These are phyloP conservation scores for Bradysia coprophila DNA, from an alignment of 1,140 invertebrate genomes.

Conservation along the genomic window DNA sequence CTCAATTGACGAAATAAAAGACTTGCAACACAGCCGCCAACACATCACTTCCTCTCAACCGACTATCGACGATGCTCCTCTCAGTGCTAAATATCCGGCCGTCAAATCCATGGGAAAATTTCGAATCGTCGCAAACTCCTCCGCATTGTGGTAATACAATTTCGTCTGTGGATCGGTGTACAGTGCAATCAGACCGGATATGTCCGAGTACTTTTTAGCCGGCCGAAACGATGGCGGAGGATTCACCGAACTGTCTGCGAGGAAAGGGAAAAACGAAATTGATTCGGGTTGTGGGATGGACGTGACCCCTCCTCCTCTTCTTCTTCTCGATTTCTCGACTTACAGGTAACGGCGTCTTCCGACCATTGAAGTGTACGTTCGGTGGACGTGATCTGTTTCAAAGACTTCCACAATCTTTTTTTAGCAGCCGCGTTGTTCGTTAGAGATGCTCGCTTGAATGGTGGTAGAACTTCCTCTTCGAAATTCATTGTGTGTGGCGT, in stretches of 20 bases:
- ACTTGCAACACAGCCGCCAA: no score
- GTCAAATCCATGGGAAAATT: slow-evolving; percentile 80
- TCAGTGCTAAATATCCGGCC: slow-evolving; percentile 64
- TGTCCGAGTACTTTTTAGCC: slow-evolving; percentile 84
- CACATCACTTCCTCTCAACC: no score
- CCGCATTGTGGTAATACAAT: slow-evolving; percentile 60
- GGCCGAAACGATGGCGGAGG: slow-evolving; percentile 80
- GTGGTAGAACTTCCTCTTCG: not conserved
- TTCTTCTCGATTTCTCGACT: slow-evolving; percentile 15
- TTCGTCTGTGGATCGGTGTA: slow-evolving; percentile 86
- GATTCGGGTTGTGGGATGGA: no score
- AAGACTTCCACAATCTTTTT: slow-evolving; percentile 53
- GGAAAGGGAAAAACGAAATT: not conserved
- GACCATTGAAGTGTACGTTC: slow-evolving; percentile 52
- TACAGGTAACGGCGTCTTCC: slow-evolving; percentile 45
- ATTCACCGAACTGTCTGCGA: slow-evolving; percentile 64
- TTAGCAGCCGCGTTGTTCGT: slow-evolving; percentile 25
- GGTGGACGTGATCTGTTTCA: slow-evolving; percentile 59
- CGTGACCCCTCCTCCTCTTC: no score
- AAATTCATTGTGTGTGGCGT: no score
- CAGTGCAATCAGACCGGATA: slow-evolving; percentile 68
- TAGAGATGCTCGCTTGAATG: slow-evolving; percentile 2
- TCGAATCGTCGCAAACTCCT: slow-evolving; percentile 69
- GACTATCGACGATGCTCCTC: slow-evolving; percentile 71
- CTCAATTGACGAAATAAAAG: no score